phyloP scores from a whole-genome alignment of 2,888 invertebrate species.

The Epistrophella euchroma region DNA sequence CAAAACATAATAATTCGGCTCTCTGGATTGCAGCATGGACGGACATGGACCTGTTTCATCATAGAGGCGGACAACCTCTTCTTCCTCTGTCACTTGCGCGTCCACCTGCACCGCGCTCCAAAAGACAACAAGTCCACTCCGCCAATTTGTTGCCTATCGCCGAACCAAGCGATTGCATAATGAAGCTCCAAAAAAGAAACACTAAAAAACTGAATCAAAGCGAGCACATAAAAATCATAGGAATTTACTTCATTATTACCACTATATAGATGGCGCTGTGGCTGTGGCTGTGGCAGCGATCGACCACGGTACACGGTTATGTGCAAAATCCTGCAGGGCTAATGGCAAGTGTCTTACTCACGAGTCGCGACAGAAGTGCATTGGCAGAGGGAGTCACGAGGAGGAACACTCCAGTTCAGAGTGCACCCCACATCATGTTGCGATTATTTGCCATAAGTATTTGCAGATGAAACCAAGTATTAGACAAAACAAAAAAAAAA shows the following conservation, averaged over 20 bases:
- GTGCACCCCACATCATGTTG: slow-evolving; percentile 72
- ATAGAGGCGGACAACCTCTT: slow-evolving; percentile 31
- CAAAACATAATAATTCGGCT: slow-evolving; percentile 61
- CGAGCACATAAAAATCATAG: slow-evolving; percentile 63
- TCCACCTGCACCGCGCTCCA: slow-evolving; percentile 54
- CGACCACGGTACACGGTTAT: slow-evolving; percentile 42
- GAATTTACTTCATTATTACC: slow-evolving; percentile 71
- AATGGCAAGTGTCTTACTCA: slow-evolving; percentile 56
- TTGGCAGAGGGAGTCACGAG: slow-evolving; percentile 18
- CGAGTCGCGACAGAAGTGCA: slow-evolving; percentile 8
- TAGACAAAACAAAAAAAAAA: neutral
- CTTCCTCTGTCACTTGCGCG: slow-evolving; percentile 47
- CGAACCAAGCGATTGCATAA: slow-evolving; percentile 55
- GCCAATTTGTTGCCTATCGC: slow-evolving; percentile 58
- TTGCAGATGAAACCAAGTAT: slow-evolving; percentile 57
- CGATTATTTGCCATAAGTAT: slow-evolving; percentile 69
- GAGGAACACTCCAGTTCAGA: slow-evolving; percentile 66
- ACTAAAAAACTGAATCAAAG: slow-evolving; percentile 58
- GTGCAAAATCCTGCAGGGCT: slow-evolving; percentile 69
- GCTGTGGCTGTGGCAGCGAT: slow-evolving; percentile 19
- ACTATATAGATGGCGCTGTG: slow-evolving; percentile 59
- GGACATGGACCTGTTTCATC: slow-evolving; percentile 63
- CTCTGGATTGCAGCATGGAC: slow-evolving; percentile 32
- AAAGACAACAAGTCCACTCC: slow-evolving; percentile 55
- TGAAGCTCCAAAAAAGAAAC: slow-evolving; percentile 60